These are phyloP conservation scores for Lepus europaeus DNA, from an alignment of 2,113 vertebrate genomes.

Conservation along the genomic window DNA sequence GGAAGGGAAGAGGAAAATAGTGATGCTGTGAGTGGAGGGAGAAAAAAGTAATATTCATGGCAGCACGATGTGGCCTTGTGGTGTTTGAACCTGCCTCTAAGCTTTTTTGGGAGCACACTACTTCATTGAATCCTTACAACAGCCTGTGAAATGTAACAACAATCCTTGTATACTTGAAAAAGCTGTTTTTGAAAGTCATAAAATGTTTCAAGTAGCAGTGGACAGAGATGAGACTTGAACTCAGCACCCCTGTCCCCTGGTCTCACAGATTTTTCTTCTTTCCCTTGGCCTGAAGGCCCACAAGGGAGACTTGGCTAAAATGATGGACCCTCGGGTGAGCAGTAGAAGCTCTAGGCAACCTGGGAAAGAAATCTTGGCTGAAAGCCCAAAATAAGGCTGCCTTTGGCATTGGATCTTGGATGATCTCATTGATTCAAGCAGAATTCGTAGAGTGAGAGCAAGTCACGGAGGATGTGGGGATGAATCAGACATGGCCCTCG, in stretches of 20 bases:
- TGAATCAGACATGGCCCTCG: neutral
- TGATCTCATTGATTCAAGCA: constrained; percentile 23
- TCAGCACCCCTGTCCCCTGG: neutral
- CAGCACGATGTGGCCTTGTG: neutral
- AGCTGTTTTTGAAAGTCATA: neutral
- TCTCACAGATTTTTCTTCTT: neutral
- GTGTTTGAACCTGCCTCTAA: neutral
- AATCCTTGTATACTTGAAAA: neutral
- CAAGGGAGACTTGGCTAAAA: neutral
- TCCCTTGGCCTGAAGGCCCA: neutral
- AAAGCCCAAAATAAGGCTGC: constrained; percentile 33
- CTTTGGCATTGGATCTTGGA: neutral
- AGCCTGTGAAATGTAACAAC: neutral
- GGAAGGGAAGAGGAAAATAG: constrained; percentile 39
- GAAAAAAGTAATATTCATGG: constrained; percentile 1
- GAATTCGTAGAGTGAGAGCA: neutral
- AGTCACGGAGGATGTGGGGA: neutral
- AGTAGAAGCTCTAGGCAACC: neutral
- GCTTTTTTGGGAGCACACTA: neutral
- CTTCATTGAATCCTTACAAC: neutral
- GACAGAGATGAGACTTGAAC: neutral
- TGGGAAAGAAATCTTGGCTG: constrained; percentile 6
- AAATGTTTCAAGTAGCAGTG: constrained; percentile 42
- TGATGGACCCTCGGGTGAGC: neutral
- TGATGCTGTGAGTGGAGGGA: neutral